These are phyloP conservation scores for Agapornis canus DNA, from an alignment of 2,797 vertebrate genomes.

Conservation along the genomic window DNA sequence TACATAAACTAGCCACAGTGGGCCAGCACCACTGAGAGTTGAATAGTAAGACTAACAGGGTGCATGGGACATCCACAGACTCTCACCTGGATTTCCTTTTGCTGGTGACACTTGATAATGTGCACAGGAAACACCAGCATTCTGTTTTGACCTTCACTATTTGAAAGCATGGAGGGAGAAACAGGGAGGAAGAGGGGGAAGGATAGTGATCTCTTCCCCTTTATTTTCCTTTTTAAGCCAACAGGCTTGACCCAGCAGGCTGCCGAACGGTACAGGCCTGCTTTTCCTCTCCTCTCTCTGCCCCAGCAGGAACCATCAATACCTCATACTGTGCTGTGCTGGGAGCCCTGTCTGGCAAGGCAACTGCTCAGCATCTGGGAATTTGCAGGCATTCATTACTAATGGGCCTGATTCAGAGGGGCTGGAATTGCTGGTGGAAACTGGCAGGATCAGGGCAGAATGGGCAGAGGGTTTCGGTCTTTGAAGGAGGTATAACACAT, in stretches of 20 bases:
- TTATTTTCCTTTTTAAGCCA: background rate
- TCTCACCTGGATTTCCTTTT: background rate
- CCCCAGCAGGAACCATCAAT: background rate
- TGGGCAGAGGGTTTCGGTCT: background rate
- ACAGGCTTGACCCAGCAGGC: background rate
- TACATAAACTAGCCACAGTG: accelerated
- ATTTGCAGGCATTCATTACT: background rate
- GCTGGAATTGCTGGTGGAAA: background rate
- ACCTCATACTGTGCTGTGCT: background rate
- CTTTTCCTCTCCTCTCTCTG: background rate
- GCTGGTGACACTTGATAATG: background rate
- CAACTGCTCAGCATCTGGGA: background rate
- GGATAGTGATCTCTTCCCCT: background rate
- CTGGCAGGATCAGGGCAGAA: background rate
- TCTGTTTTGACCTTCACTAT: background rate
- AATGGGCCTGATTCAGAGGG: background rate
- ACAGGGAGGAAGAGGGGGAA: accelerated
- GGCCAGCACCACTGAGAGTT: accelerated
- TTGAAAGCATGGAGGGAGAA: background rate
- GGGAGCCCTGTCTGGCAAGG: background rate
- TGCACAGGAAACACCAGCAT: accelerated
- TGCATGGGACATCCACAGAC: background rate
- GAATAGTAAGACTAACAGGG: background rate
- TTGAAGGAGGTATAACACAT: background rate
- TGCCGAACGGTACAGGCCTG: background rate